A percentile compares a stretch with the other conserved stretches of the same genome.
Evolutionary conservation across 2,888 invertebrate genomes (phyloP).

Genomic region (Xanthostigma xanthostigma): DNA sequence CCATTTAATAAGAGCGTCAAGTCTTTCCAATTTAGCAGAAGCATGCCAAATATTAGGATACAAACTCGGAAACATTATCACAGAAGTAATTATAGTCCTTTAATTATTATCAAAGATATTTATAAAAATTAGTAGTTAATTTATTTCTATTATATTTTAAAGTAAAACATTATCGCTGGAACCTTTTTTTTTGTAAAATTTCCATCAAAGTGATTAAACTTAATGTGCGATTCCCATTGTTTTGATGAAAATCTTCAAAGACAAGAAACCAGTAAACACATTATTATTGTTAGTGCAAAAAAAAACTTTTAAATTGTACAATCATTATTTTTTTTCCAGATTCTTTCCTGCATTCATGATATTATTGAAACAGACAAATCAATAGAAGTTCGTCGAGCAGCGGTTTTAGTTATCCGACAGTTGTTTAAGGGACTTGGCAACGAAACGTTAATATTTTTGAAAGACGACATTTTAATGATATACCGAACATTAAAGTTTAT

Average conservation of each 20-base stretch:
- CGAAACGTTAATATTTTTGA: conserved; percentile 49
- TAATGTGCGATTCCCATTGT: too few relatives aligned
- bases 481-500: conserved; percentile 54
- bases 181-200: too few relatives aligned
- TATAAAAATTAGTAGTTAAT: too few relatives aligned
- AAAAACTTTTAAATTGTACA: background rate
- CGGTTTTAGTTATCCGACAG: conserved; percentile 59
- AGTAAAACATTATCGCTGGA: too few relatives aligned
- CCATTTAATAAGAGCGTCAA: conserved; percentile 59
- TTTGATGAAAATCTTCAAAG: too few relatives aligned
- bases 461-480: conserved; percentile 48
- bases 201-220: too few relatives aligned
- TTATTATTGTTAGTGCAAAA: background rate
- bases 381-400: conserved; percentile 61
- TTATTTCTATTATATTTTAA: too few relatives aligned
- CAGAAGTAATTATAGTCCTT: conserved; percentile 45
- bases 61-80: conserved; percentile 52
- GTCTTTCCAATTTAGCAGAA: conserved; percentile 72
- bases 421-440: conserved; percentile 60
- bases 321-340: conserved; percentile 33
- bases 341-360: conserved; percentile 52
- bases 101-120: too few relatives aligned
- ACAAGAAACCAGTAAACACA: too few relatives aligned
- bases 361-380: conserved; percentile 55
- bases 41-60: conserved; percentile 59